These are phyloP conservation scores for Tipula helvola DNA, from an alignment of 2,888 invertebrate genomes.

Conservation along the genomic window DNA sequence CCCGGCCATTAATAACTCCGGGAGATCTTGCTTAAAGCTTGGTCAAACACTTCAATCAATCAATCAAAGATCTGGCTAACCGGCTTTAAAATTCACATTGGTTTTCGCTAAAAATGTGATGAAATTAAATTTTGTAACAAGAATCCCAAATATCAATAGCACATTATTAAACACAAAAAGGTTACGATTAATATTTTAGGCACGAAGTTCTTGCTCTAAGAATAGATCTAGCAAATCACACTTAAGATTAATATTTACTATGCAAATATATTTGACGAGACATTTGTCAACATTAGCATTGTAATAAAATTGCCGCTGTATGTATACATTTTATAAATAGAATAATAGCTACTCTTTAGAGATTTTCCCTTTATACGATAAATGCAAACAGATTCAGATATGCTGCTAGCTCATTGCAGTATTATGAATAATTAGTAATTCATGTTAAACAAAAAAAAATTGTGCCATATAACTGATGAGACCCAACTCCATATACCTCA, in stretches of 20 bases:
- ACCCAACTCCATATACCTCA: not conserved
- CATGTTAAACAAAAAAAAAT: no score
- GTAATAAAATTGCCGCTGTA: not conserved
- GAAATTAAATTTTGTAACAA: not conserved
- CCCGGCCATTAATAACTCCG: no score
- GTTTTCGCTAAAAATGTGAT: no score
- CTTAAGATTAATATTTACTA: not conserved
- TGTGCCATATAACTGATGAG: not conserved
- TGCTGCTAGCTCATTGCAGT: not conserved
- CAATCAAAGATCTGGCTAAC: no score
- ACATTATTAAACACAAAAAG: not conserved
- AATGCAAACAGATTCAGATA: not conserved
- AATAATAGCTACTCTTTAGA: no score
- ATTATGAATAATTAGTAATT: not conserved
- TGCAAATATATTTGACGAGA: not conserved
- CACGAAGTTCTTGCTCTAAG: not conserved
- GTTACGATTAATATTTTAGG: not conserved
- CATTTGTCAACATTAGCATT: not conserved
- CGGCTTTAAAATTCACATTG: no score
- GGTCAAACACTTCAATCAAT: no score
- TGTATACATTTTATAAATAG: not conserved
- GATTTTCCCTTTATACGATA: no score
- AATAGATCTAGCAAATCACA: not conserved
- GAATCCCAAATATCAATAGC: not conserved
- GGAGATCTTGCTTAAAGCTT: no score